Percentiles rank a stretch among this genome's conserved stretches.
Conservation (phyloP, 2,113 vertebrate genomes). For the Aplodontia rufa region DNA sequence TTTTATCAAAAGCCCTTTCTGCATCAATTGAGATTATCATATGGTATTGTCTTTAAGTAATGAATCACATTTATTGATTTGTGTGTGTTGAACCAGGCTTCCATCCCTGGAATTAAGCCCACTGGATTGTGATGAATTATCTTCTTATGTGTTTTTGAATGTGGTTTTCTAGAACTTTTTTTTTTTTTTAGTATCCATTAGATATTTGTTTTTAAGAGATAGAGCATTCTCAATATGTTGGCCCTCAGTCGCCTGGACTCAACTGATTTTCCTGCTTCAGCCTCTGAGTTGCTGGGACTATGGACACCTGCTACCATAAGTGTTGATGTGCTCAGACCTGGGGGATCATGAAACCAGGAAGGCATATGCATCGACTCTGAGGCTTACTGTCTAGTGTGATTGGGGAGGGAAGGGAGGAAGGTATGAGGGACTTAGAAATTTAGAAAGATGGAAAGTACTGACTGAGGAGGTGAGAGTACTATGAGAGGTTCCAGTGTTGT, state of each 20-base stretch:
- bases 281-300: too few relatives aligned
- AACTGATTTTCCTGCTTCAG: too few relatives aligned
- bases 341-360: background rate
- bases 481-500: background rate
- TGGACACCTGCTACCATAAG: background rate
- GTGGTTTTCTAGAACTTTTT: too few relatives aligned
- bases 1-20: too few relatives aligned
- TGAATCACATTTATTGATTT: too few relatives aligned
- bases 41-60: too few relatives aligned
- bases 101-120: too few relatives aligned
- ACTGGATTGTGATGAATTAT: too few relatives aligned
- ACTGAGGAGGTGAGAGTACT: background rate
- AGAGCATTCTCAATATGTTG: background rate
- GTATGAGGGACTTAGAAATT: background rate
- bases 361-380: background rate
- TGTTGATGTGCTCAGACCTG: background rate
- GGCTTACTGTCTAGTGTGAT: background rate
- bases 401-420: background rate
- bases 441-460: background rate
- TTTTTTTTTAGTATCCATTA: background rate
- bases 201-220: too few relatives aligned
- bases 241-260: background rate
- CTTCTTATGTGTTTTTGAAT: too few relatives aligned
- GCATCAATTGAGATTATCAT: too few relatives aligned
- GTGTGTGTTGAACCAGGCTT: too few relatives aligned